Evolutionary conservation across 2,797 vertebrate species (phyloP), one percentile per base, ranked within the genome.

Genomic region (Gobio occitaniae): DNA sequence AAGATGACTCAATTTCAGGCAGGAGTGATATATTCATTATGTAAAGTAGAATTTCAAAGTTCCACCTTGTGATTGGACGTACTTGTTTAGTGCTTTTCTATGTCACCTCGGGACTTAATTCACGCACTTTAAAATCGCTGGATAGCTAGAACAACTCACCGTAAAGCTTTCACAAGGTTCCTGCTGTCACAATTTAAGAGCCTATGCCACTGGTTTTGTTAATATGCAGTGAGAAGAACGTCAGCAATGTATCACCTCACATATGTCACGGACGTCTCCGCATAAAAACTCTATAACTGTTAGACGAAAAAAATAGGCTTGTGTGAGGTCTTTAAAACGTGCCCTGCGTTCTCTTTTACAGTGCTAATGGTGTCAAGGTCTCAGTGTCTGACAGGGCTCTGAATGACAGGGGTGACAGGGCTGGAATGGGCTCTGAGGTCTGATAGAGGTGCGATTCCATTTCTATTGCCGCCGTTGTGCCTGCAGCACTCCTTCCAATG

Each of bases 131-230:
- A 66, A 80, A 90, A 83, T 75, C 59, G 50, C 76, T 59, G 85
- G 86, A 83, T 86, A 83, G 80, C 82, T 75, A 54, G 71, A 76
- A 70, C 81, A 81, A 54, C 69, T 77, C 56, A 71, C 63, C 54
- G 69, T 90, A 89, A 92, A 90, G 52, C 21, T n/a, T 78, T 77
- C 70, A 72, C 9, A 76, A 84, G 52, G 54, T 86, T 91, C 85
- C 81, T 84, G 85, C 84, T 86, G 86, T 86, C 80, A 88, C 5
- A 52, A 52, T 88, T 91, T 86, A 72, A 84, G 59, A 86, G 66
- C 63, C 10, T 41, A 76, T 56, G 48, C 13, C 65, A 36, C n/a
- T n/a, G 52, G 76, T 61, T 84, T 78, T 84, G 36, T 36, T 78
- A 36, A 78, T 70, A 59, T n/a, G 17, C 11, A 1, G n/a, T 17